phyloP scores from a whole-genome alignment of 2,113 vertebrate species.

The human region DNA sequence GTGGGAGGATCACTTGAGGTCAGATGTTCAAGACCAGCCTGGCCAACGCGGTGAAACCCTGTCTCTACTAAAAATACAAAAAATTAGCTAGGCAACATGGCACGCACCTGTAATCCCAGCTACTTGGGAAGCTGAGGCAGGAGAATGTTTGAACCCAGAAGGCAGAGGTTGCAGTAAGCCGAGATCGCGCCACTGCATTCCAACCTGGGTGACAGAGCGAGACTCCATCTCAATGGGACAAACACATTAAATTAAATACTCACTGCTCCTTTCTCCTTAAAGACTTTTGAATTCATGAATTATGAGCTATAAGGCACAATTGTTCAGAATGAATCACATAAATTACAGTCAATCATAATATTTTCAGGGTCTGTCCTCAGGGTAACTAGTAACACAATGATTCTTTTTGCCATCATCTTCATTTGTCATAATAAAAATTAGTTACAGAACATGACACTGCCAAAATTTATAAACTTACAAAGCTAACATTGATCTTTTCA shows the following conservation, averaged over 20 bases:
- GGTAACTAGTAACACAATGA: background rate
- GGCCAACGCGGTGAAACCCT: too few species aligned
- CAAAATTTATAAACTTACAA: slow-evolving; percentile 36
- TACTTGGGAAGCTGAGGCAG: too few species aligned
- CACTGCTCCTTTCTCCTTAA: background rate
- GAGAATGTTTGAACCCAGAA: too few species aligned
- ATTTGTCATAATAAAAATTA: slow-evolving; percentile 46
- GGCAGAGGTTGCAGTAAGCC: too few species aligned
- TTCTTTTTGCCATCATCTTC: background rate
- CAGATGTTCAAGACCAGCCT: too few species aligned
- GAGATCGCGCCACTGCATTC: too few species aligned
- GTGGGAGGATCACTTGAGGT: too few species aligned
- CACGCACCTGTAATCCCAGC: too few species aligned
- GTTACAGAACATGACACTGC: background rate
- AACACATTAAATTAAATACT: background rate
- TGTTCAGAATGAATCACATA: background rate
- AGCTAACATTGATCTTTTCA: background rate
- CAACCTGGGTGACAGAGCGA: too few species aligned
- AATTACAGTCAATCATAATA: background rate
- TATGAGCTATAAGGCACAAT: background rate
- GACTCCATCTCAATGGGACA: background rate
- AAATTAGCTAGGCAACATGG: too few species aligned
- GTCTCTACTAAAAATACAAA: too few species aligned
- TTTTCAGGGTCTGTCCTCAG: slow-evolving; percentile 16
- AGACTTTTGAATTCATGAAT: background rate